Base-by-base conservation (phyloP, 2,113 vertebrate species). In the Dendropsophus ebraccatus region DNA sequence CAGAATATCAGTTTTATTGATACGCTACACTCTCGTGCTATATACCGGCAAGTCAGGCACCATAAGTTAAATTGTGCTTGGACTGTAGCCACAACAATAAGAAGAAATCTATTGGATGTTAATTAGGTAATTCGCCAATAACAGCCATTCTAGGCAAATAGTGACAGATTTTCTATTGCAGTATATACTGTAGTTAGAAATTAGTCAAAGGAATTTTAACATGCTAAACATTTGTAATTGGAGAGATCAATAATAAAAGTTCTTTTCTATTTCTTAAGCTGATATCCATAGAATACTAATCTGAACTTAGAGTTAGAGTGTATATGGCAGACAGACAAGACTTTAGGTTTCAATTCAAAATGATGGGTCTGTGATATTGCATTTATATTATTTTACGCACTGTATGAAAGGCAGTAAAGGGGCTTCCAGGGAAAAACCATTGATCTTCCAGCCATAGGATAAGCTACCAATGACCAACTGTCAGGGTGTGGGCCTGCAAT, bases 161-260 rank as follows among this genome's bases (percentile, higher is more conserved):
- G 83, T 56, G 41, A 84, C 83, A 84, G 41, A 76, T 84, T 84
- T 84, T 77, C 56, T 84, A 84, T 72, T 84, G 83, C 83, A 84
- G 83, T 76, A 50, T 47, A 77, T 76, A 65, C 83, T 84, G 83
- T 84, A 73, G 30, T 84, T 84, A 84, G 49, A 58, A 84, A 75
- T 84, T 56, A 84, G 70, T 84, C 54, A 76, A 76, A 76, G 70
- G 72, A 35, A 74, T 83, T 72, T 84, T n/a, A 65, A 73, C 72
- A 76, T 65, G 37, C 35, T 23, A 84, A 62, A 84, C 37, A 76
- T 54, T 32, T 28, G 14, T 60, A 10, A 21, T 19, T 56, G 12
- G 25, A 52, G 47, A 73, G 50, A 47, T 45, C 12, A 84, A 75
- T 47, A 41, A 17, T 72, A 12, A 49, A 35, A 65, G 32, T 41